Evolutionary conservation across 2,888 invertebrate species (phyloP), one percentile per base, ranked within the genome.

Genomic region (Netelia inedita): DNA sequence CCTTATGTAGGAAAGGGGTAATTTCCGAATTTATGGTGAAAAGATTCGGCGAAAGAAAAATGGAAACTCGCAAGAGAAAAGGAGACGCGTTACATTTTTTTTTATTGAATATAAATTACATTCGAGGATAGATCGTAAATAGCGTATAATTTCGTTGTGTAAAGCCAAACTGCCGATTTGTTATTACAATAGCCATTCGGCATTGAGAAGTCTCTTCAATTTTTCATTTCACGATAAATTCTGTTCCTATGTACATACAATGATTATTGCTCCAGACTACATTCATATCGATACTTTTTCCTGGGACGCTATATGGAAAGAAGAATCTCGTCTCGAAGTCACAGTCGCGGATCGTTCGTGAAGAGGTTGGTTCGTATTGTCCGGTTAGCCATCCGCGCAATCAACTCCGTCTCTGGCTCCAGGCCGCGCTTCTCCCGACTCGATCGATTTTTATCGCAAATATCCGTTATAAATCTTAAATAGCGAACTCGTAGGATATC

Each of bases 361-460:
- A 46, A 46, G 10, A 46, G 10, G 11, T 6, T 16, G 21, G n/a
- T 1, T 14, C 28, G 21, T 53, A 53, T 41, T 65, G 35, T 10
- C 14, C 5, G 53, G 50, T 66, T 5, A 16, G 23, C 19, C 2
- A 79, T 35, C 10, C 50, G 61, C 5, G 46, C 73, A 46, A 43
- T 46, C 43, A 43, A 46, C 9, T 16, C 14, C n/a, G 23, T 23
- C n/a, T 57, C 19, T 41, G 35, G 14, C 19, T n/a, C 50, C 50
- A 61, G 28, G 16, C 14, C 35, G 35, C 35, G 8, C 19, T 35
- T 23, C 9, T 14, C 8, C 2, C 23, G 14, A 6, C 23, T 78
- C 61, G 61, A 78, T 59, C 10, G 35, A 69, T 8, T 46, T 41
- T 75, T 65, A 69, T 65, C 71, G 57, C 23, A 19, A 76, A 65